These are phyloP conservation scores for Acridotheres tristis DNA, from an alignment of 2,797 vertebrate genomes.

Conservation along the genomic window DNA sequence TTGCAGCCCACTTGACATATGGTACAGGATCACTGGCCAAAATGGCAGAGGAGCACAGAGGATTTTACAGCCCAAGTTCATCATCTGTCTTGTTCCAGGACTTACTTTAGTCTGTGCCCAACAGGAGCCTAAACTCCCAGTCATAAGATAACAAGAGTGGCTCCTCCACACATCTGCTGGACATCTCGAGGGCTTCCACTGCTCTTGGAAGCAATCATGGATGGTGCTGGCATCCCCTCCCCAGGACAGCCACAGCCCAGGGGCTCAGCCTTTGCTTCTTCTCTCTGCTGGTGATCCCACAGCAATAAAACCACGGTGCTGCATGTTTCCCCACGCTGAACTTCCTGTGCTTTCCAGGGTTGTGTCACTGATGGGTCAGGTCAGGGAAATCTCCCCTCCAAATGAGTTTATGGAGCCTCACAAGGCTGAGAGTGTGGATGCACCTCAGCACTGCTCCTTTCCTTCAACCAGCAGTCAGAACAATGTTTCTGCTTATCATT, in stretches of 20 bases:
- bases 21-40: conserved; percentile 59
- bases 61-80: conserved; percentile 46
- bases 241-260: neutral
- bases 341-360: neutral
- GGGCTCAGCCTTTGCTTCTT: neutral
- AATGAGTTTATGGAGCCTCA: neutral
- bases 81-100: conserved; percentile 36
- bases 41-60: conserved; percentile 35
- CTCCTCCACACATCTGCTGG: neutral
- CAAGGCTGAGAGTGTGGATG: neutral
- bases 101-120: conserved; percentile 40
- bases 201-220: neutral
- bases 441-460: neutral
- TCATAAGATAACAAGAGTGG: neutral
- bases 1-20: conserved; percentile 70
- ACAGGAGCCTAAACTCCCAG: neutral
- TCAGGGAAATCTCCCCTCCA: neutral
- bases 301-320: neutral
- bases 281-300: neutral
- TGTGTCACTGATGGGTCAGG: neutral
- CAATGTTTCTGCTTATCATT: neutral
- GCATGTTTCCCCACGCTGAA: neutral
- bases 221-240: neutral
- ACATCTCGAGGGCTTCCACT: neutral
- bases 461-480: neutral